These are phyloP conservation scores for Australoheros scitulus DNA, from an alignment of 2,113 vertebrate genomes.

Conservation along the genomic window DNA sequence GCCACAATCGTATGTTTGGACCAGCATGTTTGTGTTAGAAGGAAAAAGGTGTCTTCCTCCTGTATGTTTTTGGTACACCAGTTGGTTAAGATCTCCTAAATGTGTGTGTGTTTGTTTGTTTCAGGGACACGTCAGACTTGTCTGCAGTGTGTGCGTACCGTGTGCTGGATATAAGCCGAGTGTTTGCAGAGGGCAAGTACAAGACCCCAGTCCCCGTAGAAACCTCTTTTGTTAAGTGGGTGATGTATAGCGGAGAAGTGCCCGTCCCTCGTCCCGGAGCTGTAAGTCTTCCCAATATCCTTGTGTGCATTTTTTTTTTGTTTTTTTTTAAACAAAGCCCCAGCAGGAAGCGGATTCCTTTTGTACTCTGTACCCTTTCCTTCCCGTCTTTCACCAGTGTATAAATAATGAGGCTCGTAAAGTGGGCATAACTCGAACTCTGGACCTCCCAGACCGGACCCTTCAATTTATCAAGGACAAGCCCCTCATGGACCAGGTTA, in stretches of 20 bases:
- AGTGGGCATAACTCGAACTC: slow-evolving; percentile 50
- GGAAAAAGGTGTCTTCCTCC: neutral
- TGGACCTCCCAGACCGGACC: slow-evolving; percentile 80
- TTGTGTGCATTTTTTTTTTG: slow-evolving; percentile 4
- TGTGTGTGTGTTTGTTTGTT: slow-evolving; percentile 31
- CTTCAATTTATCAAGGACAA: slow-evolving; percentile 80
- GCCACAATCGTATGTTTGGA: slow-evolving; percentile 78
- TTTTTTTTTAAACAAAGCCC: neutral
- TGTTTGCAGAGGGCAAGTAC: slow-evolving; percentile 82
- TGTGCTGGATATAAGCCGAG: slow-evolving; percentile 65
- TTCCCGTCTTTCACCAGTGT: slow-evolving; percentile 65
- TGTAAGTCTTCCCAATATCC: slow-evolving; percentile 75
- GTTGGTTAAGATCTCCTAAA: slow-evolving; percentile 7
- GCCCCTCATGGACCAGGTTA: slow-evolving; percentile 79
- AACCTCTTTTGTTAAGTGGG: slow-evolving; percentile 77
- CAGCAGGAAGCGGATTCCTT: slow-evolving; percentile 45
- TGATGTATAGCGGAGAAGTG: slow-evolving; percentile 76
- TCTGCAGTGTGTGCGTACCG: slow-evolving; percentile 79
- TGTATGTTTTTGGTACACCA: slow-evolving; percentile 8
- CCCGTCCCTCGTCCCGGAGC: slow-evolving; percentile 82
- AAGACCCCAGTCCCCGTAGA: slow-evolving; percentile 72
- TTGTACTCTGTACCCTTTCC: slow-evolving; percentile 31
- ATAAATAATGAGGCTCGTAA: slow-evolving; percentile 67
- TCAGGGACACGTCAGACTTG: slow-evolving; percentile 74
- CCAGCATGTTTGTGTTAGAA: neutral